Conservation (phyloP, 2,888 invertebrate genomes). For the Ferdinandea cuprea region DNA sequence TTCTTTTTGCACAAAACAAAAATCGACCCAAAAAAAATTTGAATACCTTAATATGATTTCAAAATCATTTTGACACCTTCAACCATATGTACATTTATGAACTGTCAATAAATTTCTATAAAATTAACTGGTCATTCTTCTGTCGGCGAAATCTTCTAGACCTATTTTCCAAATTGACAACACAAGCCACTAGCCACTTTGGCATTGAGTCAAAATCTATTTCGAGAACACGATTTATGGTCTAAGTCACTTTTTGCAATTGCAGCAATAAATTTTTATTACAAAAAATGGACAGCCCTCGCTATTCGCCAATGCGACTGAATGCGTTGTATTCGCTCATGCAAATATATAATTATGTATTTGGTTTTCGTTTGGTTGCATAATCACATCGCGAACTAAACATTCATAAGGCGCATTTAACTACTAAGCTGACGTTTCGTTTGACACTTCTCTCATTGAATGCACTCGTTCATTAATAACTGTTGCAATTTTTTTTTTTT, state of each 20-base stretch:
- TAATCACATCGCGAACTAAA: slow-evolving; percentile 28
- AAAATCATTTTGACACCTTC: slow-evolving; percentile 34
- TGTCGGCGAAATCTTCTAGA: slow-evolving; percentile 15
- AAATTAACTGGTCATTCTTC: not conserved
- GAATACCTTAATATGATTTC: not conserved
- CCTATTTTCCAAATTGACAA: slow-evolving; percentile 36
- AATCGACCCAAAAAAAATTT: not conserved
- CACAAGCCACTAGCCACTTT: slow-evolving; percentile 23
- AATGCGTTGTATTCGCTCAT: slow-evolving; percentile 14
- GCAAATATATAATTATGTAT: slow-evolving; percentile 17
- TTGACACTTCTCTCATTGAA: slow-evolving; percentile 30
- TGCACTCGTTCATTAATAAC: slow-evolving; percentile 24
- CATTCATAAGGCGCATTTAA: not conserved
- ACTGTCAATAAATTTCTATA: slow-evolving; percentile 45
- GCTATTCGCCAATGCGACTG: slow-evolving; percentile 18
- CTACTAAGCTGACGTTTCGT: slow-evolving; percentile 24
- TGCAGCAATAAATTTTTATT: slow-evolving; percentile 59
- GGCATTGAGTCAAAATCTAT: slow-evolving; percentile 61
- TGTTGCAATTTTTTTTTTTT: not conserved
- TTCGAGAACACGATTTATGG: slow-evolving; percentile 36
- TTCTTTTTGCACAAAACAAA: not conserved
- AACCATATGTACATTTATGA: not conserved
- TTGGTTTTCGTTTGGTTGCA: too few relatives aligned
- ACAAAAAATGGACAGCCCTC: slow-evolving; percentile 1
- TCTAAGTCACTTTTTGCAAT: slow-evolving; percentile 39